Base-by-base conservation (phyloP, 2,888 invertebrate genomes). In the Drosophila pegasa region DNA sequence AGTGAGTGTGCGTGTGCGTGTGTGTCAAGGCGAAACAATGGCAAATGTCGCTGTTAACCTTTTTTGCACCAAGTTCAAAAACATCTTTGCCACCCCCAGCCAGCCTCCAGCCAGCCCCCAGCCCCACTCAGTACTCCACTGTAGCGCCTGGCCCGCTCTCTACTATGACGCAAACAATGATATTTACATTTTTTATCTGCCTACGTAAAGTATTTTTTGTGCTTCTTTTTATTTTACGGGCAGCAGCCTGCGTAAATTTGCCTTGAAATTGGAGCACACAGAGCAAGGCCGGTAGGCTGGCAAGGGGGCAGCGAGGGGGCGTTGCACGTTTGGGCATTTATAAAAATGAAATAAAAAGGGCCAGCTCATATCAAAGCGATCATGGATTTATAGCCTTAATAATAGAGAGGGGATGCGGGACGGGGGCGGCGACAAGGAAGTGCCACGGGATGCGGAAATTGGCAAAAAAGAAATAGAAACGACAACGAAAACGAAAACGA, bases 361-460 rank as follows among this genome's bases (percentile, higher is more conserved):
- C 68, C 68, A 68, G 70, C 84, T 85, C 87, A 87, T 85, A 84
- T 86, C 85, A 86, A 86, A 81, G 79, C 86, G 85, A 87, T 86
- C 88, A 87, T 87, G 79, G 85, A 86, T 86, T 86, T 86, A 87
- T 86, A 81, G 83, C 88, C 86, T 87, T 87, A 87, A 83, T 83
- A 86, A 87, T 86, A 81, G 83, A 63, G 72, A 67, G 63, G 47
- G 71, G 64, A 48, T 16, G 33, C 47, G 29, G 56, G 33, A 40
- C 14, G 59, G 52, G 52, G 38, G 60, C 20, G 37, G 40, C 27
- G 25, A 55, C 41, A 41, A 41, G 54, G 43, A 16, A 50, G 16
- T 40, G 41, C 62, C 40, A 61, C 50, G 51, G 43, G 43, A 55
- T 56, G 60, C 75, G 75, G 75, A 75, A 76, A 75, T 78, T 79